A percentile compares a stretch with the other conserved stretches of the same genome.
These are phyloP conservation scores for Eristalis tenax DNA, from an alignment of 2,888 invertebrate species.

Conservation along the genomic window DNA sequence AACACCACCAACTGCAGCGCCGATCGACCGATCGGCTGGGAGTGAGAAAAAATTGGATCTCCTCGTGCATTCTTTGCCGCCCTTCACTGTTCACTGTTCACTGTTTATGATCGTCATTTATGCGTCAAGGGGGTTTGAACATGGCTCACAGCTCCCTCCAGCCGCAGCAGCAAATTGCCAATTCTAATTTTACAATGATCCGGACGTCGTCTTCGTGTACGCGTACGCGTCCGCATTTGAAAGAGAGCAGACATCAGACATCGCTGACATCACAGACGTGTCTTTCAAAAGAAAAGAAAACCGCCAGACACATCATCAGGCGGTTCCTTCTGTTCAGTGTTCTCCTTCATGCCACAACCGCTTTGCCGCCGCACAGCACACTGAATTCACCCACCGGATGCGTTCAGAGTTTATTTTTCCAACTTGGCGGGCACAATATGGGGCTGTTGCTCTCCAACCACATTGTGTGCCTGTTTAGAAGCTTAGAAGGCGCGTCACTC, in stretches of 20 bases:
- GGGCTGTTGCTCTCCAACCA: constrained; percentile 25
- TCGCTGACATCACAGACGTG: background rate
- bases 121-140: constrained; percentile 2
- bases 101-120: constrained; percentile 35
- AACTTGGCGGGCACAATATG: constrained; percentile 58
- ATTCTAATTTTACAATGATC: constrained; percentile 55
- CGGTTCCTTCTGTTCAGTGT: background rate
- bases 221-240: background rate
- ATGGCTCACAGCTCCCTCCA: background rate
- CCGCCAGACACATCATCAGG: constrained; percentile 35
- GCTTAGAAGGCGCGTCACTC: constrained; percentile 35
- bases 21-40: background rate
- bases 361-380: background rate
- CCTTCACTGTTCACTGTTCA: constrained; percentile 9
- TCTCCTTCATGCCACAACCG: background rate
- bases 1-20: background rate
- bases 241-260: constrained; percentile 43
- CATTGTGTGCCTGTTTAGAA: constrained; percentile 28
- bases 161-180: constrained; percentile 44
- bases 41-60: background rate
- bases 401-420: constrained; percentile 58
- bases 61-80: background rate
- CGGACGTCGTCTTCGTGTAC: constrained; percentile 2
- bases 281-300: constrained; percentile 8
- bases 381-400: constrained; percentile 65